Conservation (phyloP, 2,113 vertebrate genomes). For the Dromas ardeola region DNA sequence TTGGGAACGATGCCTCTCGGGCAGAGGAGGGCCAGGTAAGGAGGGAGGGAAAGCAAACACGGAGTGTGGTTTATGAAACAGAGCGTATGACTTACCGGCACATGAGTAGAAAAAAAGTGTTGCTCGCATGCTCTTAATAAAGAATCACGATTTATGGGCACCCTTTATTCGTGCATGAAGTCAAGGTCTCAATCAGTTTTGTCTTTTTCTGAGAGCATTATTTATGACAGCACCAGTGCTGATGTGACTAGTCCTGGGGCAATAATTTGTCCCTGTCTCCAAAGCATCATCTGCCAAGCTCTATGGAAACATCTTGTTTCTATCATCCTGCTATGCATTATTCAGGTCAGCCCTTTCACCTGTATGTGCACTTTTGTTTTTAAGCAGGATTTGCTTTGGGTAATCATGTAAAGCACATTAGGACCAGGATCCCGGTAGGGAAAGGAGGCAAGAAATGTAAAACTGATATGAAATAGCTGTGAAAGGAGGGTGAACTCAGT, state of each 20-base stretch:
- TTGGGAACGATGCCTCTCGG: slow-evolving; percentile 81
- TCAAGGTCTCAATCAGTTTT: background rate
- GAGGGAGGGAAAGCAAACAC: rapidly evolving
- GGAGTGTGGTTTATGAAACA: background rate
- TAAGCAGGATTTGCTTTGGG: background rate
- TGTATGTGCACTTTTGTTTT: background rate
- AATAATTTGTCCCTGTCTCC: background rate
- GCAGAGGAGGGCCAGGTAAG: slow-evolving; percentile 87
- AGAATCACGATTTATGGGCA: background rate
- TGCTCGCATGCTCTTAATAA: background rate
- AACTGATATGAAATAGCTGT: background rate
- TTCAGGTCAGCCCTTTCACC: background rate
- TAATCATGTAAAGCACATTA: background rate
- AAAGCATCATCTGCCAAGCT: background rate
- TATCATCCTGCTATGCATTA: background rate
- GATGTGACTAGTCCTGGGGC: background rate
- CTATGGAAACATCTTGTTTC: background rate
- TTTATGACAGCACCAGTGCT: background rate
- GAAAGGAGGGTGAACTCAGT: background rate
- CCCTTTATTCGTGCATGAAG: background rate
- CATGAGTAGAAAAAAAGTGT: rapidly evolving
- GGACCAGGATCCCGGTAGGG: background rate
- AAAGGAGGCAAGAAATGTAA: background rate
- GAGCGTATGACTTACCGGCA: rapidly evolving
- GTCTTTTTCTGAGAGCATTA: background rate